phyloP scores from a whole-genome alignment of 2,113 vertebrate genomes.

The Pongo pygmaeus region DNA sequence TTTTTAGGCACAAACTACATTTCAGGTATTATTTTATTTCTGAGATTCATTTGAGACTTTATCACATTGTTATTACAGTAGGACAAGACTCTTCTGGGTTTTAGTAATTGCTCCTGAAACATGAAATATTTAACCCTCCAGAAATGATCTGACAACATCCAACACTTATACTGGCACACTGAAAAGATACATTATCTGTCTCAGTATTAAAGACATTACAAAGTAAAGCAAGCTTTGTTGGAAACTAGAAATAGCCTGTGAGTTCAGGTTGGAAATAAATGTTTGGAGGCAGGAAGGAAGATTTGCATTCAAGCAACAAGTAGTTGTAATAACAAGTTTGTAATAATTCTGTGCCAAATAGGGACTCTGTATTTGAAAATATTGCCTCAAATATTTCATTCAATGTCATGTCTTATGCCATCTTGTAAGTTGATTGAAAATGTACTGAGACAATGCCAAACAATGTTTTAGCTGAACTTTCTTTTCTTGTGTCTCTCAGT shows the following conservation, averaged over 20 bases:
- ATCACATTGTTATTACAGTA: background rate
- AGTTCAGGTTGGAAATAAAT: background rate
- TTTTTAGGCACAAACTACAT: background rate
- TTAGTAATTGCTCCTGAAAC: background rate
- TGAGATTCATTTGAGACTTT: conserved; percentile 11
- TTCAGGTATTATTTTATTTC: background rate
- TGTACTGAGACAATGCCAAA: background rate
- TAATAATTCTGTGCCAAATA: background rate
- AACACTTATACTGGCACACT: background rate
- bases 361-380: background rate
- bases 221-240: background rate
- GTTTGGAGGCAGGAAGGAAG: background rate
- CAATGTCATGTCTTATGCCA: background rate
- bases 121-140: background rate
- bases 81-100: background rate
- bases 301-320: background rate
- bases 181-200: background rate
- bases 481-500: background rate
- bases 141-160: background rate
- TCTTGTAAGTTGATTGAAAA: background rate
- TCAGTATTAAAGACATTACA: background rate
- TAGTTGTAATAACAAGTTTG: background rate
- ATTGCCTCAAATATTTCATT: background rate
- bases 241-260: background rate
- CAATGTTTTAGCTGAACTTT: background rate